Evolutionary conservation across 2,888 invertebrate genomes (phyloP), one percentile per base, ranked within the genome.

Genomic region (Phaonia tiefii): DNA sequence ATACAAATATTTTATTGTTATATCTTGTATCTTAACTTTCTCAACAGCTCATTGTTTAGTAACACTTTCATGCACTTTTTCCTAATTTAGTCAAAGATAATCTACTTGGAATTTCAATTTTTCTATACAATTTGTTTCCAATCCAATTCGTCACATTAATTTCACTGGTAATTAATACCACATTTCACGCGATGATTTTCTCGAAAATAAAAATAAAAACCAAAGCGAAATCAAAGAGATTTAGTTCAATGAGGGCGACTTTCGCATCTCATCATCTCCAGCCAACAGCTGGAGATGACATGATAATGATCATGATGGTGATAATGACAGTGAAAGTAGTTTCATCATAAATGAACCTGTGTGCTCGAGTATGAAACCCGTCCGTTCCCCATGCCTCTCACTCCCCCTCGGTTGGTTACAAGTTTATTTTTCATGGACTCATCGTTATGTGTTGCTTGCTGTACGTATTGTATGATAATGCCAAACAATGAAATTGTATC

Each of bases 301-400:
- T n/a, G n/a, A 31, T 49, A 25, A 22, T 56, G 20, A 75, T 44
- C 26, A 49, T 56, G 17, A 37, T 46, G 46, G 72, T 37, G 10
- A 54, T 44, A 7, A 42, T 63, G 75, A 78, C 81, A 81, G 81
- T 81, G 81, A 81, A 81, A 81, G 81, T 81, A 65, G 78, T 72
- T 75, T 75, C 60, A 31, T 31, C 31, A 31, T 31, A 31, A 17
- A 46, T 42, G 60, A 58, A 60, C 44, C 31, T 71, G 15, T 67
- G 54, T 4, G 49, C 42, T 1, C 10, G 39, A n/a, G 13, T 46
- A 26, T 46, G 66, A 22, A n/a, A n/a, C n/a, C n/a, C n/a, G n/a
- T n/a, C n/a, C n/a, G n/a, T n/a, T n/a, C n/a, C n/a, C n/a, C n/a
- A n/a, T n/a, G n/a, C n/a, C n/a, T n/a, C n/a, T n/a, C n/a, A n/a